Evolutionary conservation across 2,888 invertebrate genomes (phyloP).

Genomic region (Operophtera brumata): DNA sequence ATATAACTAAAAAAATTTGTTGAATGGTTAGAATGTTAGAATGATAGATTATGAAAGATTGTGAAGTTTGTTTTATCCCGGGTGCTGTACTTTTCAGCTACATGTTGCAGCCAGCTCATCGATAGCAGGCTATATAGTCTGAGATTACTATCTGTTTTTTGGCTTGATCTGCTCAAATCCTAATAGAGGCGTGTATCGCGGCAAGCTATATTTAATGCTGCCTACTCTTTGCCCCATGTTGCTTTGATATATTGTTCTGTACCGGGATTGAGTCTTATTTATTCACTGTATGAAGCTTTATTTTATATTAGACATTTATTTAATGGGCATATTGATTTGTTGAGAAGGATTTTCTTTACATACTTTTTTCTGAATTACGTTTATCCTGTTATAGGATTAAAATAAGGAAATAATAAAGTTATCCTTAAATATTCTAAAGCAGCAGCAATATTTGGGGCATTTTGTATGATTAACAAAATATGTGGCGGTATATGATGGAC

Average conservation of each 20-base stretch:
- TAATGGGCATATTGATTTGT: neutral
- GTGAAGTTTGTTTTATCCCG: no score
- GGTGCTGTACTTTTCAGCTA: no score
- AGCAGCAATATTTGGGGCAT: no score
- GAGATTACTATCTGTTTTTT: neutral
- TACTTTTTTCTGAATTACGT: neutral
- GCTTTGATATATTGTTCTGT: slow-evolving; percentile 11
- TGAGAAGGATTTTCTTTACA: neutral
- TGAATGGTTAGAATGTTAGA: no score
- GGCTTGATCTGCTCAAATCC: neutral
- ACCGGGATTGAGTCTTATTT: slow-evolving; percentile 3
- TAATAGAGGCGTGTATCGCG: slow-evolving; percentile 4
- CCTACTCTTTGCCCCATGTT: slow-evolving; percentile 5
- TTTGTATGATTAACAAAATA: no score
- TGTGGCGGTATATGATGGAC: no score
- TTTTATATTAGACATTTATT: neutral
- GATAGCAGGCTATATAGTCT: no score
- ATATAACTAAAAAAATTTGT: no score
- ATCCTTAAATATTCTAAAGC: no score
- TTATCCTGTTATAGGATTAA: neutral
- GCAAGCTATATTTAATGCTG: slow-evolving; percentile 18
- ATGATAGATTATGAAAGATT: no score
- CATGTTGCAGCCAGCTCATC: no score
- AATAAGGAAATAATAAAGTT: no score
- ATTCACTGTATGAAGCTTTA: neutral